phyloP scores from a whole-genome alignment of 2,888 invertebrate genomes.

The Autographa gamma region DNA sequence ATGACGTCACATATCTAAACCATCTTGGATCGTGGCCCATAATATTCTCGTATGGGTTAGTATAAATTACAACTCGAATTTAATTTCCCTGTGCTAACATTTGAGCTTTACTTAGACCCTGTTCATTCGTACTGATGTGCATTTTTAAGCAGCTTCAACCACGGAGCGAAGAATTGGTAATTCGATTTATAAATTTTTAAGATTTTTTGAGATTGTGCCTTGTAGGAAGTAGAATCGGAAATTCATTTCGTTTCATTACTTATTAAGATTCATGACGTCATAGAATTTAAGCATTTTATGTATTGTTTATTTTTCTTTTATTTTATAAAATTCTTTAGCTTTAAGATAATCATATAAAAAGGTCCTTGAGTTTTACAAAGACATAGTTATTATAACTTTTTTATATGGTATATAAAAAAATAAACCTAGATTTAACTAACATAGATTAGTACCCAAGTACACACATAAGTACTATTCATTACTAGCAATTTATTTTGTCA shows the following conservation, averaged over 20 bases:
- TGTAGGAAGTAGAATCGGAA: background rate
- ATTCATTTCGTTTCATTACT: background rate
- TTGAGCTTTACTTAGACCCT: conserved; percentile 72
- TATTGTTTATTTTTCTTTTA: background rate
- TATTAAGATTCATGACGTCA: background rate
- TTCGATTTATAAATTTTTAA: conserved; percentile 27
- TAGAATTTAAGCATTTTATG: background rate
- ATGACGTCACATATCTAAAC: conserved; percentile 62
- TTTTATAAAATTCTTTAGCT: background rate
- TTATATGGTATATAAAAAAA: no score
- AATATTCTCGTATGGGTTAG: conserved; percentile 72
- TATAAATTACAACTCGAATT: conserved; percentile 80
- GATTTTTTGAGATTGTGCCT: conserved; percentile 8
- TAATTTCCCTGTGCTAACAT: conserved; percentile 77
- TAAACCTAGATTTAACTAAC: background rate
- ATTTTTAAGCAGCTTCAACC: conserved; percentile 52
- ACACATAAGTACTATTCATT: background rate
- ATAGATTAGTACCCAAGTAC: background rate
- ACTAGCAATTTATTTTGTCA: conserved; percentile 35
- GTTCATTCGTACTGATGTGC: conserved; percentile 54
- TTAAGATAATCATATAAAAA: no score
- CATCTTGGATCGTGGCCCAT: conserved; percentile 61
- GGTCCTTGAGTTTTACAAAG: no score
- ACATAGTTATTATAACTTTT: no score
- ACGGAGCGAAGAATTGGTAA: conserved; percentile 35